These are phyloP conservation scores for Rhamphomyia laevipes DNA, from an alignment of 2,888 invertebrate genomes.

Conservation along the genomic window DNA sequence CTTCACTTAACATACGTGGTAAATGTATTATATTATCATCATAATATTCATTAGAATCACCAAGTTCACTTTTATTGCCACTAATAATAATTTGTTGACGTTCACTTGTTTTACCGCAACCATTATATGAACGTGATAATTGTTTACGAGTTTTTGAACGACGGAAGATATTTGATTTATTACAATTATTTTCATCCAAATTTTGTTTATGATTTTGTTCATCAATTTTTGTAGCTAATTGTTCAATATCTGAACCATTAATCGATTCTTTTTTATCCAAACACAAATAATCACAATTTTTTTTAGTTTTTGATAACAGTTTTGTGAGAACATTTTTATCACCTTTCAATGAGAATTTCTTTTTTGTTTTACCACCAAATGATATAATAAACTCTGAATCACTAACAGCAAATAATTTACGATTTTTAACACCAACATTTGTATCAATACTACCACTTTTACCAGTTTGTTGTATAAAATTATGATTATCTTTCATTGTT, in stretches of 20 bases:
- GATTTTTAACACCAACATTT: constrained; percentile 10
- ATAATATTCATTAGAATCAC: constrained; percentile 6
- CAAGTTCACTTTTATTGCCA: constrained; percentile 7
- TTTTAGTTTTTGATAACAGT: constrained; percentile 31
- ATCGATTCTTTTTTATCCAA: constrained; percentile 28
- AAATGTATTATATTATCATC: constrained; percentile 20
- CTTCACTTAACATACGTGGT: constrained; percentile 22
- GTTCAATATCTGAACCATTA: constrained; percentile 15
- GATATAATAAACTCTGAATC: constrained; percentile 35
- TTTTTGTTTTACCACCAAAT: constrained; percentile 19
- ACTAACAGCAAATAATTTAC: constrained; percentile 32
- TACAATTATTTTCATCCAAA: background rate
- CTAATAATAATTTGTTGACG: constrained; percentile 18
- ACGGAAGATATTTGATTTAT: constrained; percentile 24
- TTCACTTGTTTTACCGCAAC: constrained; percentile 19
- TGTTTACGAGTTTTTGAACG: constrained; percentile 31
- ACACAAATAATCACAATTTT: constrained; percentile 33
- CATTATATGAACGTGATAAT: constrained; percentile 35
- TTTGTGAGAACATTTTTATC: constrained; percentile 32
- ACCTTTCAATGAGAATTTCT: constrained; percentile 20
- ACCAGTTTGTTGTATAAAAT: background rate
- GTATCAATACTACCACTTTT: background rate
- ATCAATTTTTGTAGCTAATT: too few species aligned
- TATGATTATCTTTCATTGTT: constrained; percentile 22
- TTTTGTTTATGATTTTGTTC: too few species aligned